Conservation (phyloP, 2,797 vertebrate species). For the Delichon dasypus region DNA sequence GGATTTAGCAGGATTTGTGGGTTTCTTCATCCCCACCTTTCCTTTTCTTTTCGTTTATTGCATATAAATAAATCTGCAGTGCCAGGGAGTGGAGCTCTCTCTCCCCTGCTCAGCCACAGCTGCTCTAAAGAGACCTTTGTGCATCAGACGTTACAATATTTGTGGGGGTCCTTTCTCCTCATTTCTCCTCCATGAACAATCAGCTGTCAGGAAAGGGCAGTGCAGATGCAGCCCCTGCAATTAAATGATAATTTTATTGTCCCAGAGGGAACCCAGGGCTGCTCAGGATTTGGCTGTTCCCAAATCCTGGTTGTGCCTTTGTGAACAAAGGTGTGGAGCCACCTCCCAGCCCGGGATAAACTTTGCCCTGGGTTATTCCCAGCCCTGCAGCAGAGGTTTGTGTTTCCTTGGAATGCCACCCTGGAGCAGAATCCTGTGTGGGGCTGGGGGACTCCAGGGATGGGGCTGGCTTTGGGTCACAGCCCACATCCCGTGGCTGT, state of each 20-base stretch:
- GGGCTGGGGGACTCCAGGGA: not conserved
- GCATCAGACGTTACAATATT: fast-evolving
- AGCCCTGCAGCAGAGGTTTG: not conserved
- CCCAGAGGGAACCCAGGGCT: not conserved
- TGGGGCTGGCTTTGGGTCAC: not conserved
- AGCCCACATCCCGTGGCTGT: not conserved
- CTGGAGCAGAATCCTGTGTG: not conserved
- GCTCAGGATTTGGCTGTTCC: not conserved
- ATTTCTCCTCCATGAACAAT: not conserved
- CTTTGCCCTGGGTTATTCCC: not conserved
- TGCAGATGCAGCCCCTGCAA: not conserved
- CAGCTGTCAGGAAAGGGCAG: not conserved
- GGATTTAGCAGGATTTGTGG: not conserved
- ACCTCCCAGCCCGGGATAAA: not conserved
- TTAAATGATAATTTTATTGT: not conserved
- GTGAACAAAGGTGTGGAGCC: not conserved
- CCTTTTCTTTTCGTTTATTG: not conserved
- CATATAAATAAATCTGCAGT: not conserved
- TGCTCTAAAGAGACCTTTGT: not conserved
- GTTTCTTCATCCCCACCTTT: not conserved
- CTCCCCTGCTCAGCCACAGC: not conserved
- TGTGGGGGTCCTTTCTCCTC: not conserved
- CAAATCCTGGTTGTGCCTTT: not conserved
- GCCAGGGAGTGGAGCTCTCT: not conserved
- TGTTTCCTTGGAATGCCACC: not conserved